phyloP scores from a whole-genome alignment of 2,797 vertebrate species.

The Acrossocheilus wenchowensis region DNA sequence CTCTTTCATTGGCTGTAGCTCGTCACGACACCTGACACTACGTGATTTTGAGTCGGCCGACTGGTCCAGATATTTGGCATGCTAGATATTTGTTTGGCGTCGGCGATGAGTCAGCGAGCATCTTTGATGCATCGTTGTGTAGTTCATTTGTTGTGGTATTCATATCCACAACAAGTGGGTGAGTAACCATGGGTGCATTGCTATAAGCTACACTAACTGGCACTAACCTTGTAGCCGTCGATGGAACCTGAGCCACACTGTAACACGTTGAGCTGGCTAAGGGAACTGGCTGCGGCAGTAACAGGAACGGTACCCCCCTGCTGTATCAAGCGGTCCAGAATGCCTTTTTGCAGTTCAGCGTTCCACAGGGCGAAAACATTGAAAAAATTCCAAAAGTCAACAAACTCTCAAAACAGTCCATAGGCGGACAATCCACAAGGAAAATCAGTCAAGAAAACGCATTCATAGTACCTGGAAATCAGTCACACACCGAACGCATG shows the following conservation, averaged over 20 bases:
- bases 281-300: neutral
- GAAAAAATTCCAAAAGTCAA: neutral
- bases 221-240: neutral
- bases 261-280: neutral
- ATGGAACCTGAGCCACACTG: neutral
- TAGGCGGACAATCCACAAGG: neutral
- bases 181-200: neutral
- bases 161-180: neutral
- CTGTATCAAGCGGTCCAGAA: neutral
- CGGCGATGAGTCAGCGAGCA: too few relatives aligned
- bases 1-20: too few relatives aligned
- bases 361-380: neutral
- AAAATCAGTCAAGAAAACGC: neutral
- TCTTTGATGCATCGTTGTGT: too few relatives aligned
- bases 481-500: neutral
- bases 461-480: neutral
- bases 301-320: fast-evolving
- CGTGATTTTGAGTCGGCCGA: too few relatives aligned
- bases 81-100: too few relatives aligned
- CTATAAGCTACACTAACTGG: neutral
- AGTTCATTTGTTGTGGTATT: neutral
- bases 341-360: neutral
- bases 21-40: too few relatives aligned
- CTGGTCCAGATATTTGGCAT: too few relatives aligned
- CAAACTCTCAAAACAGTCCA: neutral